These are phyloP conservation scores for Pagetopsis macropterus DNA, from an alignment of 2,797 vertebrate species.

Conservation along the genomic window DNA sequence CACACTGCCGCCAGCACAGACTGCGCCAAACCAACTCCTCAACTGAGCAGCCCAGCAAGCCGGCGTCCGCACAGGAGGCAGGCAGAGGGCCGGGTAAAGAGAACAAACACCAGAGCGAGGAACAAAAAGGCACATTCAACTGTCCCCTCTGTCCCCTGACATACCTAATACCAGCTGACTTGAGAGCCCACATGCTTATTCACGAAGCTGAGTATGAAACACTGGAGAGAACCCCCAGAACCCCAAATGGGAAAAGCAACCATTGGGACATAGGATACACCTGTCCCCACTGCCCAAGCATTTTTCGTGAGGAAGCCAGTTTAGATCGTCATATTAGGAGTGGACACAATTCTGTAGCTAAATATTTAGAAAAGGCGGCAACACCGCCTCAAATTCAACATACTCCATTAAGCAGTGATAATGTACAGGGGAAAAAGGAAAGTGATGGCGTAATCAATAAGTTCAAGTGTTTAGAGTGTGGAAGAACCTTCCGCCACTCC, in stretches of 20 bases:
- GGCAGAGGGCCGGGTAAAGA: constrained; percentile 68
- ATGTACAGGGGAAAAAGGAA: constrained; percentile 58
- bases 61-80: constrained; percentile 39
- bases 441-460: constrained; percentile 67
- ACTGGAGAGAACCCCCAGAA: constrained; percentile 55
- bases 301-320: constrained; percentile 75
- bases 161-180: constrained; percentile 67
- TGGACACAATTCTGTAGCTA: constrained; percentile 71
- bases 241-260: constrained; percentile 50
- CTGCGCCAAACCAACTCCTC: constrained; percentile 50
- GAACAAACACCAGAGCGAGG: constrained; percentile 66
- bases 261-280: constrained; percentile 68
- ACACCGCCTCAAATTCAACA: constrained; percentile 48
- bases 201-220: constrained; percentile 82
- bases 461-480: constrained; percentile 83
- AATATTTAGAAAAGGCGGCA: constrained; percentile 64
- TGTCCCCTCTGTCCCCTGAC: constrained; percentile 83
- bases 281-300: constrained; percentile 80
- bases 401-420: constrained; percentile 49
- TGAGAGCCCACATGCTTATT: constrained; percentile 83
- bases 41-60: constrained; percentile 46
- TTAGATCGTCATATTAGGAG: constrained; percentile 76
- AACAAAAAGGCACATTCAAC: constrained; percentile 68
- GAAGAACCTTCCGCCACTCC: constrained; percentile 83
- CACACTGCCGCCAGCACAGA: constrained; percentile 84